Evolutionary conservation across 2,797 vertebrate species (phyloP).

Genomic region (Cirrhinus molitorella): DNA sequence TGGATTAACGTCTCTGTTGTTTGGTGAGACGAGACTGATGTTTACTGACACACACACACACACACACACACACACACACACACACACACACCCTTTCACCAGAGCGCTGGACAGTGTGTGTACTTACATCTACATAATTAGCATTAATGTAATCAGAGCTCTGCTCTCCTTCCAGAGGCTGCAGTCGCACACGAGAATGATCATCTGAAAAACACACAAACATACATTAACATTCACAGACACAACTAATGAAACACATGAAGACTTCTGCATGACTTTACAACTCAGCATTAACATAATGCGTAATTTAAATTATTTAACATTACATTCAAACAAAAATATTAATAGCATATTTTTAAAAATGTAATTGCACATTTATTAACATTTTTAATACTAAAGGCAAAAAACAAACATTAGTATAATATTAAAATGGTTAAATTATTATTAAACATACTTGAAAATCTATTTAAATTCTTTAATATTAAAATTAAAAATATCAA

Average conservation of each 20-base stretch:
- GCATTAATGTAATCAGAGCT: slow-evolving; percentile 97
- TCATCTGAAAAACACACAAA: slow-evolving; percentile 83
- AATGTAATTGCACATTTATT: too few relatives aligned
- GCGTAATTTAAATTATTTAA: too few relatives aligned
- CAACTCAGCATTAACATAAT: too few relatives aligned
- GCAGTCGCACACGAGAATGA: slow-evolving; percentile 93
- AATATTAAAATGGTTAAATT: too few relatives aligned
- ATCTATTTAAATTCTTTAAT: too few relatives aligned
- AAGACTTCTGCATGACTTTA: too few relatives aligned
- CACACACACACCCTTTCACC: slow-evolving; percentile 10
- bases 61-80: slow-evolving; percentile 33
- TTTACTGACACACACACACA: not conserved
- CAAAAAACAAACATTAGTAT: too few relatives aligned
- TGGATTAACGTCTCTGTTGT: slow-evolving; percentile 57
- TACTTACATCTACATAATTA: slow-evolving; percentile 96
- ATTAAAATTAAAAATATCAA: too few relatives aligned
- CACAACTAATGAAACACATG: not conserved
- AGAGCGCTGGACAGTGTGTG: slow-evolving; percentile 32
- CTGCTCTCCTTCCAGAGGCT: slow-evolving; percentile 90
- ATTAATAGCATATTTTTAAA: too few relatives aligned
- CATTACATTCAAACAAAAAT: too few relatives aligned
- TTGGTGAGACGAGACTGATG: slow-evolving; percentile 8
- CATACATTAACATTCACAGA: not conserved
- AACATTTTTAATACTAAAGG: too few relatives aligned
- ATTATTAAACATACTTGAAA: too few relatives aligned